Base-by-base conservation (phyloP, 2,888 invertebrate genomes). In the Coecobrya sp. region DNA sequence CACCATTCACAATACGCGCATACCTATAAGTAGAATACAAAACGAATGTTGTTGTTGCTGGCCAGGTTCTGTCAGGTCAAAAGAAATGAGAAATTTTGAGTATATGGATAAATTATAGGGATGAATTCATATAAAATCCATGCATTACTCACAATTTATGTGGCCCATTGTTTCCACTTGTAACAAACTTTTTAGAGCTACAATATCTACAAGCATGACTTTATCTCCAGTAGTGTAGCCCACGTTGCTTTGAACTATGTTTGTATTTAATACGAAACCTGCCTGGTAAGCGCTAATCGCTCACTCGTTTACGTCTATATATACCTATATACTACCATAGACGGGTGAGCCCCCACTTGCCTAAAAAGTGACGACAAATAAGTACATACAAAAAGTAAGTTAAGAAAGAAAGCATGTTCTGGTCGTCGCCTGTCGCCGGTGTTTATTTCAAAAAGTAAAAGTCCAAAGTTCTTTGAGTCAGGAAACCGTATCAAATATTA, bases 401-500 rank as follows among this genome's bases (percentile, higher is more conserved):
- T 25, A 73, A 73, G 36, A 36, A 45, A 13, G 73, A 11, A 49
- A 49, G 25, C n/a, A 22, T 49, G 52, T 30, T 70, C 36, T 73
- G 45, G 19, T 73, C 73, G 36, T 65, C 27, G 65, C 65, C 65
- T 65, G 76, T 49, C 52, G 76, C 45, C 52, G 76, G 49, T 52
- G 49, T 49, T 49, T 52, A 76, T 49, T 52, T 76, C 45, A 76
- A 52, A 76, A 49, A 45, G 22, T 22, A 49, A 73, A 76, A 76
- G 52, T 73, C 73, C 5, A 25, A 25, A 76, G 76, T 25, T 25
- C 76, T 76, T 76, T 10, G 4, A 45, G 25, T 11, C 11, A 11
- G 73, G 19, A 76, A 76, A 52, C 13, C n/a, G n/a, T n/a, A n/a
- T n/a, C n/a, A n/a, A 73, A 73, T 49, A 70, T n/a, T n/a, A n/a